phyloP scores from a whole-genome alignment of 2,888 invertebrate species.

The Ischnus inquisitorius region DNA sequence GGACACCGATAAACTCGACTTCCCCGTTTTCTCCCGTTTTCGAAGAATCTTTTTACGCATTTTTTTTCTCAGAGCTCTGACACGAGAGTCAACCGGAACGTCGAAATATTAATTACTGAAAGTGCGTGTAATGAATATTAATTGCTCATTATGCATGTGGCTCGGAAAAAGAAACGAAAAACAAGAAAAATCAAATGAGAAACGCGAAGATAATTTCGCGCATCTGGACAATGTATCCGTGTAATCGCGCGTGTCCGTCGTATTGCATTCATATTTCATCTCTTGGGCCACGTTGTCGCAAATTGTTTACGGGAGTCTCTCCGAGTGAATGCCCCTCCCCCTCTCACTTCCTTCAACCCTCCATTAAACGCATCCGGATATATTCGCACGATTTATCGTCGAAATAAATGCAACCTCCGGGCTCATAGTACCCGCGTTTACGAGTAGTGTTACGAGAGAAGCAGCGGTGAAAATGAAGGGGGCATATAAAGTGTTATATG shows the following conservation, averaged over 20 bases:
- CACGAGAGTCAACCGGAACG: background rate
- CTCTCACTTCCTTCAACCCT: too few species aligned
- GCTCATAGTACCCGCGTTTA: slow-evolving; percentile 62
- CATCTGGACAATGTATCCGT: slow-evolving; percentile 41
- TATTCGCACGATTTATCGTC: slow-evolving; percentile 67
- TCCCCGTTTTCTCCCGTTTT: background rate
- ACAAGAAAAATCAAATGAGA: slow-evolving; percentile 26
- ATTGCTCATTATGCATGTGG: slow-evolving; percentile 41
- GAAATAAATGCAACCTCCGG: slow-evolving; percentile 63
- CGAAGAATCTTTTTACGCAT: slow-evolving; percentile 10
- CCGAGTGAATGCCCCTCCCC: slow-evolving; percentile 65
- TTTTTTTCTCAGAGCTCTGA: background rate
- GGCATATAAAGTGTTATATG: slow-evolving; percentile 23
- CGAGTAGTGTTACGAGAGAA: slow-evolving; percentile 56
- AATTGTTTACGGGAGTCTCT: slow-evolving; percentile 67
- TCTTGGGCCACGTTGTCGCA: slow-evolving; percentile 55
- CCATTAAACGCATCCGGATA: slow-evolving; percentile 65
- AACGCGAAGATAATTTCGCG: slow-evolving; percentile 32
- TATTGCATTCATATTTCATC: slow-evolving; percentile 58
- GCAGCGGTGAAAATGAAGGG: slow-evolving; percentile 30
- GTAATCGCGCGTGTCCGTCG: slow-evolving; percentile 43
- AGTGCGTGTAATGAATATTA: slow-evolving; percentile 53
- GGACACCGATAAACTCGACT: slow-evolving; percentile 20
- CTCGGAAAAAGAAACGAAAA: background rate
- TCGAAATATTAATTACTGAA: slow-evolving; percentile 36